Conservation (phyloP, 2,797 vertebrate species). For the Gallirallus australis region DNA sequence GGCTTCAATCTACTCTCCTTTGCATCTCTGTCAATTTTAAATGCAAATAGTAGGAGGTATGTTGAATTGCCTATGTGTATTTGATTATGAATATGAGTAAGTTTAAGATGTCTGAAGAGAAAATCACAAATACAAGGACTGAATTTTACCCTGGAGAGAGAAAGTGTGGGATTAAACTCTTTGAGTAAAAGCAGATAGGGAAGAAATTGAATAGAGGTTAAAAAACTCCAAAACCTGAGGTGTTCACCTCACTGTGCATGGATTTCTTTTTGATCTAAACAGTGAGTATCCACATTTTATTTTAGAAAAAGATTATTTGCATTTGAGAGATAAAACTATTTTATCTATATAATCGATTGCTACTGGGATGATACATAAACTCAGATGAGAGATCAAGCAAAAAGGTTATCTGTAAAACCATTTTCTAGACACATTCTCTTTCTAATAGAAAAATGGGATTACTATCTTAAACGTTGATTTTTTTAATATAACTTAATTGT, state of each 20-base stretch:
- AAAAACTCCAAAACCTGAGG: neutral
- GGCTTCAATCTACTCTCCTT: neutral
- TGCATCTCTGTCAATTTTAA: neutral
- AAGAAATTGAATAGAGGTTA: neutral
- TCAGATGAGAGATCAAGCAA: neutral
- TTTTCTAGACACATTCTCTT: neutral
- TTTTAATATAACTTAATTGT: neutral
- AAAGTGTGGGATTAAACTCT: neutral
- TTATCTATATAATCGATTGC: neutral
- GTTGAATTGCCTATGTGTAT: neutral
- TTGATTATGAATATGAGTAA: neutral
- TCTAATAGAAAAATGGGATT: neutral
- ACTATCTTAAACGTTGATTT: neutral
- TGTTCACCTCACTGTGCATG: neutral
- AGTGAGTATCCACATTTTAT: neutral
- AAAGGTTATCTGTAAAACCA: neutral
- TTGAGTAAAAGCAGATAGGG: neutral
- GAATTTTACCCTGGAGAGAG: neutral
- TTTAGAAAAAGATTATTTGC: neutral
- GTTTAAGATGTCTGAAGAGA: neutral
- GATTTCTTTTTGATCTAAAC: neutral
- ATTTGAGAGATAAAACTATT: neutral
- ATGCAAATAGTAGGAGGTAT: neutral
- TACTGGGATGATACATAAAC: neutral
- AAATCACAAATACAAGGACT: neutral